Conservation (phyloP, 2,113 vertebrate genomes). For the Eudorcas thomsonii region DNA sequence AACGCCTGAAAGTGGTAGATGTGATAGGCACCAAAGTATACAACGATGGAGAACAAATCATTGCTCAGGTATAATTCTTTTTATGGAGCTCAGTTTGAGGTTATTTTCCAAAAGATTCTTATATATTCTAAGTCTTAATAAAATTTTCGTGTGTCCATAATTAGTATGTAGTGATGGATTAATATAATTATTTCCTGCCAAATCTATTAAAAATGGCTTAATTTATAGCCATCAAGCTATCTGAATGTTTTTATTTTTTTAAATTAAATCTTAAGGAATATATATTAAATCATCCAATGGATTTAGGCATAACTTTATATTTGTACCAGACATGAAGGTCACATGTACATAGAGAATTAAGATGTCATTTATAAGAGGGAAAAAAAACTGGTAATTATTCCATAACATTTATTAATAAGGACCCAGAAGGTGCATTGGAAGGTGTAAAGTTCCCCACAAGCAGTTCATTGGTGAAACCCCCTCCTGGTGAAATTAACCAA, state of each 20-base stretch:
- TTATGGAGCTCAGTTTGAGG: constrained; percentile 24
- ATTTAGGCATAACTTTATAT: constrained; percentile 33
- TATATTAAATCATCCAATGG: constrained; percentile 30
- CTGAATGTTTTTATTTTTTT: constrained; percentile 25
- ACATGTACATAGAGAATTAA: neutral
- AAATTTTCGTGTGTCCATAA: neutral
- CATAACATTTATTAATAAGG: neutral
- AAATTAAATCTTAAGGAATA: neutral
- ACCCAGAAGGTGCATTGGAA: neutral
- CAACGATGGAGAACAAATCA: constrained; percentile 94
- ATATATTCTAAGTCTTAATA: neutral
- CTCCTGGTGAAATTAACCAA: neutral
- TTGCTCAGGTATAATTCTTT: constrained; percentile 90
- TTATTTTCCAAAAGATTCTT: neutral
- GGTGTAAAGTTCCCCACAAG: neutral
- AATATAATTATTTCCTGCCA: constrained; percentile 7
- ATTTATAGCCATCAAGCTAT: constrained; percentile 4
- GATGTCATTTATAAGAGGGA: neutral
- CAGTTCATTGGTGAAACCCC: neutral
- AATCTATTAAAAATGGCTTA: constrained; percentile 14
- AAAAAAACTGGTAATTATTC: neutral
- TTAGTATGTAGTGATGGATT: neutral
- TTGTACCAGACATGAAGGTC: neutral
- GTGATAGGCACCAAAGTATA: constrained; percentile 94
- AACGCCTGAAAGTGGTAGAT: constrained; percentile 98